Evolutionary conservation across 2,888 invertebrate species (phyloP), one percentile per base, ranked within the genome.

Genomic region (Nemurella pictetii): DNA sequence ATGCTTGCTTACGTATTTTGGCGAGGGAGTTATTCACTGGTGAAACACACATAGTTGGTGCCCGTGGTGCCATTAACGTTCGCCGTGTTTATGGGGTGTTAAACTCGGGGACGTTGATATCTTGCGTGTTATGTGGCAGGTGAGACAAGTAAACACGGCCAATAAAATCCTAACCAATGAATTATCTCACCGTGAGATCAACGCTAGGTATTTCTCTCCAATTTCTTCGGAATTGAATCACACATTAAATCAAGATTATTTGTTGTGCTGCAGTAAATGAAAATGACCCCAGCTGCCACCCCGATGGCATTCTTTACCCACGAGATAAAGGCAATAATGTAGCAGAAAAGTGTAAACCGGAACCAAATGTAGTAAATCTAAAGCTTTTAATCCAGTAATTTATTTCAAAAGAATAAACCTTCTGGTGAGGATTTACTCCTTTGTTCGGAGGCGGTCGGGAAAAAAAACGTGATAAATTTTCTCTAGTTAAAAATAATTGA

Each of bases 401-500:
- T 55, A 55, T 55, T 20, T 55, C 55, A 7, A 55, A 55, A 55
- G 55, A 55, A 55, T 55, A 55, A 55, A 55, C 55, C 55, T 55
- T 55, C 55, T 20, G 55, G 55, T 55, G 20, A 55, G 55, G 55
- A 55, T 55, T 55, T 55, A 55, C 55, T 55, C 20, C 55, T 55
- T 55, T 55, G 55, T 55, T 55, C 55, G 12, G 55, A 55, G 55
- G 3, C 55, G 9, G 55, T 55, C 7, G 36, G 36, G 4, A 75
- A 75, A 73, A 75, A 75, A 28, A 26, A 26, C 75, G 26, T 20
- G 75, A 75, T 75, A 75, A 75, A 75, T 75, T 75, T 26, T 26
- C 75, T 75, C 75, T 75, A 75, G 75, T 75, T 75, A 75, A 75
- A 75, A 75, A 75, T 75, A 75, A 75, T 75, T 75, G 75, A 75